phyloP scores from a whole-genome alignment of 2,888 invertebrate species.

The Aporophyla nigra region DNA sequence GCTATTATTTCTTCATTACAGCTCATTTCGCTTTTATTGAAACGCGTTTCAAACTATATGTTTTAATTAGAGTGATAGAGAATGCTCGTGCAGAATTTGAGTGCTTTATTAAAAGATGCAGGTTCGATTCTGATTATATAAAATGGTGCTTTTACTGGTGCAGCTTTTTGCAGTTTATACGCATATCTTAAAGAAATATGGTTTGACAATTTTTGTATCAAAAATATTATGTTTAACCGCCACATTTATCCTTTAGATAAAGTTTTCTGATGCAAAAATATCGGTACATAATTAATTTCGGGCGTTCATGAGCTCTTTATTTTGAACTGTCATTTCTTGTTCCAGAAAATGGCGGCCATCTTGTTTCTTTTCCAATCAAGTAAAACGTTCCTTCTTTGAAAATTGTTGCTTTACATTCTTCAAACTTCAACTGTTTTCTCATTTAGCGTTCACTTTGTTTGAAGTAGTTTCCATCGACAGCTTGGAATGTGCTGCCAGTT shows the following conservation, averaged over 20 bases:
- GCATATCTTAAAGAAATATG: background rate
- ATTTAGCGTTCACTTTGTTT: slow-evolving; percentile 43
- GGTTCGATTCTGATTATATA: background rate
- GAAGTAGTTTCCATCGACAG: slow-evolving; percentile 18
- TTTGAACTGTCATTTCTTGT: background rate
- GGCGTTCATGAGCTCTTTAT: background rate
- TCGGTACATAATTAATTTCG: background rate
- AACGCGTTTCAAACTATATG: slow-evolving; percentile 47
- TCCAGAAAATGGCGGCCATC: background rate
- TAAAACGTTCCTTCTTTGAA: slow-evolving; percentile 6
- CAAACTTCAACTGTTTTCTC: slow-evolving; percentile 49
- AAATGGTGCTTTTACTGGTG: background rate
- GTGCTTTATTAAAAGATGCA: slow-evolving; percentile 27
- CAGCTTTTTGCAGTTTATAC: too few species aligned
- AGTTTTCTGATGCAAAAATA: background rate
- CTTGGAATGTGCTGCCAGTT: slow-evolving; percentile 57
- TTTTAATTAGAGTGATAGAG: slow-evolving; percentile 55
- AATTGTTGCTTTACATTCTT: slow-evolving; percentile 29
- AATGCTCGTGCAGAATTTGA: slow-evolving; percentile 18
- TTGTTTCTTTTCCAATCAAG: slow-evolving; percentile 34
- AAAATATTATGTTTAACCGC: background rate
- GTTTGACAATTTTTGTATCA: background rate
- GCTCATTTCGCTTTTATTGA: slow-evolving; percentile 60
- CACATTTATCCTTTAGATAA: background rate
- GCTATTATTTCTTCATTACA: slow-evolving; percentile 62